Evolutionary conservation across 2,888 invertebrate species (phyloP), one percentile per base, ranked within the genome.

Genomic region (Taphrorychus bicolor): DNA sequence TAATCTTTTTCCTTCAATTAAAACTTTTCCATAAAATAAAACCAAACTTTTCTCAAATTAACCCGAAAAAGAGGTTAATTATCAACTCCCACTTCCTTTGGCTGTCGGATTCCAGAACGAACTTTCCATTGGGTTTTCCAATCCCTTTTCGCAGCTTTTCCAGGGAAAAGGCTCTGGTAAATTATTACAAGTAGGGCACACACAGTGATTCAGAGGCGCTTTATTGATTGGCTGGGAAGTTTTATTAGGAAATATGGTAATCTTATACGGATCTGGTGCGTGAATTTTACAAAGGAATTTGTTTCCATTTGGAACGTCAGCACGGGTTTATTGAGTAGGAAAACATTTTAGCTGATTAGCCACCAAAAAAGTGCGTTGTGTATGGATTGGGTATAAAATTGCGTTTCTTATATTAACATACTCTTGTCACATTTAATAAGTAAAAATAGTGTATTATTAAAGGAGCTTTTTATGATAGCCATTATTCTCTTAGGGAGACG

Each of bases 231-330:
- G 68, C 71, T 48, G 61, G 72, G 71, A 71, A 73, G 70, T 73
- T 73, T 73, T 73, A 73, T 73, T 70, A 73, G 73, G 65, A 73
- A 73, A 73, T 73, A 73, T 73, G 71, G 73, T 69, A 70, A 72
- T 66, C 52, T 58, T 60, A 63, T 58, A 59, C 68, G 61, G 54
- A 66, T 61, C 57, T 57, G 56, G 60, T 61, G 57, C 49, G 61
- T 66, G 61, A 66, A 61, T 61, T 66, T 61, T 14, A 17, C 53
- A 53, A 65, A 32, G 3, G 32, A 32, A 59, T 64, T 59, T 64
- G 52, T 58, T 53, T 64, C 58, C 53, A 64, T 58, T 59, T 64
- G 52, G 52, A 41, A 52, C 54, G 61, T 53, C 53, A 51, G 52
- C 59, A 59, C 51, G 42, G 40, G 45, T 45, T 45, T 45, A 45